A percentile compares a stretch with the other conserved stretches of the same genome.
Evolutionary conservation across 2,888 invertebrate genomes (phyloP).

Genomic region (Atethmia centrago): DNA sequence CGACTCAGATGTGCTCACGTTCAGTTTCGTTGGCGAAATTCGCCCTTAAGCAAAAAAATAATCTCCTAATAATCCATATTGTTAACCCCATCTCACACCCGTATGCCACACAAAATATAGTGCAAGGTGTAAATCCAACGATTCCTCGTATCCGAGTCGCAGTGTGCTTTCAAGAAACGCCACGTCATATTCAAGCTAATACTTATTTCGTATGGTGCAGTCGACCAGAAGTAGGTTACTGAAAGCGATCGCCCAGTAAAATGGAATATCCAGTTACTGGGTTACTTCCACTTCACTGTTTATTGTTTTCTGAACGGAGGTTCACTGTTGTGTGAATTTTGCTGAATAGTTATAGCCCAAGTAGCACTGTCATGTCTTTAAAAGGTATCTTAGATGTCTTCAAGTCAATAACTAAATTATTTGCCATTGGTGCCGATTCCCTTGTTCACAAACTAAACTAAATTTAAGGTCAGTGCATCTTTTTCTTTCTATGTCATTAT

Average conservation of each 20-base stretch:
- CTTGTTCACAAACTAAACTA: too few relatives aligned
- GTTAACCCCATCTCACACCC: background rate
- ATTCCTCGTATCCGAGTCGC: slow-evolving; percentile 19
- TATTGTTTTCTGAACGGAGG: slow-evolving; percentile 4
- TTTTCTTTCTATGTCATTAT: too few relatives aligned
- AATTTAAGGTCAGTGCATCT: too few relatives aligned
- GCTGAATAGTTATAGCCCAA: background rate
- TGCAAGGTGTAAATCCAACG: slow-evolving; percentile 66
- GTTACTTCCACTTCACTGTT: slow-evolving; percentile 16
- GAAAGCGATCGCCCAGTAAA: slow-evolving; percentile 35
- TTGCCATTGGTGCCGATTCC: too few relatives aligned
- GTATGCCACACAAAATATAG: slow-evolving; percentile 60
- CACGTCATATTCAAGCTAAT: slow-evolving; percentile 52
- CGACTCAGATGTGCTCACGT: too few relatives aligned
- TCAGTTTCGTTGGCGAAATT: too few relatives aligned
- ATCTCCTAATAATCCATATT: background rate
- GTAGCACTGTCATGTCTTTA: too few relatives aligned
- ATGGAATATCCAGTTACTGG: slow-evolving; percentile 31
- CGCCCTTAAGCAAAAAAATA: too few relatives aligned
- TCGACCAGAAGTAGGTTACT: slow-evolving; percentile 35
- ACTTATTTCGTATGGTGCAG: slow-evolving; percentile 50
- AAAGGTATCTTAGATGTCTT: too few relatives aligned
- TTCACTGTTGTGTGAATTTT: background rate
- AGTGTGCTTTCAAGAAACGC: slow-evolving; percentile 38
- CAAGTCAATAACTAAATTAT: too few relatives aligned